Conservation (phyloP, 2,888 invertebrate species). For the Podotricha telesiphe region DNA sequence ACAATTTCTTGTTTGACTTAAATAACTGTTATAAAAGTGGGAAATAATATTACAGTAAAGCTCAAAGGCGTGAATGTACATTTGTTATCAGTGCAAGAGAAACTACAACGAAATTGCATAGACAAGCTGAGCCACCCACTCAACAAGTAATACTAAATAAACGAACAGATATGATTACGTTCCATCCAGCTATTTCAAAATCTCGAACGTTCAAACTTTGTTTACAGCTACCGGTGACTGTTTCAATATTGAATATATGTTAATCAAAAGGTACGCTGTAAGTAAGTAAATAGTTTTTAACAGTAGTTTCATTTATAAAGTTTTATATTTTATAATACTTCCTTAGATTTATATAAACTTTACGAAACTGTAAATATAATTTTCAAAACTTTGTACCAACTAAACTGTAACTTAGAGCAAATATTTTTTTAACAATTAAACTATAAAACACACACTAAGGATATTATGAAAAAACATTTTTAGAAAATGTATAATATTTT, state of each 20-base stretch:
- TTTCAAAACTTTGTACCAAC: no score
- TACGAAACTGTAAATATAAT: no score
- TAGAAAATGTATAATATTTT: no score
- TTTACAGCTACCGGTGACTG: background rate
- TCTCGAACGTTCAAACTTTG: conserved; percentile 16
- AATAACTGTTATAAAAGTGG: background rate
- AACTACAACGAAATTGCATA: conserved; percentile 39
- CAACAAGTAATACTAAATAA: conserved; percentile 44
- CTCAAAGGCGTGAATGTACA: background rate
- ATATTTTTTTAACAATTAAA: no score
- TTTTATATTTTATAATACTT: no score
- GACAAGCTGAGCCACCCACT: conserved; percentile 30
- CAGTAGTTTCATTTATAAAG: background rate
- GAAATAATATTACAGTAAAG: background rate
- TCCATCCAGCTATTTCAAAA: conserved; percentile 42
- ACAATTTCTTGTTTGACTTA: background rate
- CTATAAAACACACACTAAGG: no score
- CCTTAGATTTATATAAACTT: no score
- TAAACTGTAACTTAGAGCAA: no score
- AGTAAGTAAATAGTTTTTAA: no score
- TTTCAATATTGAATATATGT: background rate
- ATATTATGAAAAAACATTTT: no score
- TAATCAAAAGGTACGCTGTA: background rate
- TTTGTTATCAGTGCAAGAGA: background rate
- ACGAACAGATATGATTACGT: conserved; percentile 39